Percentiles rank a stretch among this genome's conserved stretches.
phyloP scores from a whole-genome alignment of 2,888 invertebrate genomes.

The Ectemnius lituratus region DNA sequence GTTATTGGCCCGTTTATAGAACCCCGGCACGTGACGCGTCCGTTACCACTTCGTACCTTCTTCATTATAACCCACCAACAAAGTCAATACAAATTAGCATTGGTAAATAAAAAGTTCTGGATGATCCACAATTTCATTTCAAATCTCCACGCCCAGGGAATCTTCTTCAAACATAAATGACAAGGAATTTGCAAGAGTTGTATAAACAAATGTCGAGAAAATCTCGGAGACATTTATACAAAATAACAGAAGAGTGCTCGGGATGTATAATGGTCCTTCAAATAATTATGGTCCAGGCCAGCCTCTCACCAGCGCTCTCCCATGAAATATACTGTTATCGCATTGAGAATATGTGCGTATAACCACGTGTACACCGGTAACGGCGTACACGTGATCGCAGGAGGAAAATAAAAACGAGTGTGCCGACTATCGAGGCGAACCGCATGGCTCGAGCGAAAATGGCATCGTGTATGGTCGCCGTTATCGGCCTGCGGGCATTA shows the following conservation, averaged over 20 bases:
- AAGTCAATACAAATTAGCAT: too few relatives aligned
- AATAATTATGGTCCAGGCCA: constrained; percentile 20
- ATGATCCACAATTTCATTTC: too few relatives aligned
- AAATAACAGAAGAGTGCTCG: background rate
- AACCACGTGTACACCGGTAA: constrained; percentile 5
- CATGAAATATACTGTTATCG: constrained; percentile 30
- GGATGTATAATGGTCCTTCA: background rate
- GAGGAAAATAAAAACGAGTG: constrained; percentile 27
- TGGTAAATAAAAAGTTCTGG: too few relatives aligned
- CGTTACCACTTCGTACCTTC: too few relatives aligned
- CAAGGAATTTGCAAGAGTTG: too few relatives aligned
- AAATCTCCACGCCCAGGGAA: too few relatives aligned
- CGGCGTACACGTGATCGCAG: constrained; percentile 14
- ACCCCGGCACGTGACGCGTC: too few relatives aligned
- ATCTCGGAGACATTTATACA: too few relatives aligned
- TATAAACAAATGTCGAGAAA: too few relatives aligned
- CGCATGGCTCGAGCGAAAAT: constrained; percentile 32
- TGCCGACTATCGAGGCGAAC: constrained; percentile 25
- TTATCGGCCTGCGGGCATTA: constrained; percentile 42
- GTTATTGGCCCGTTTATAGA: too few relatives aligned
- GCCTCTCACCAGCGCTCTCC: constrained; percentile 15
- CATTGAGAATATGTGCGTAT: constrained; percentile 21
- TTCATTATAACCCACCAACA: too few relatives aligned
- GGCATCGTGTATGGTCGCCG: constrained; percentile 33
- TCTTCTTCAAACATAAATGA: too few relatives aligned